A percentile compares a stretch with the other conserved stretches of the same genome.
Conservation (phyloP, 2,888 invertebrate species). For the Cenopis cana region DNA sequence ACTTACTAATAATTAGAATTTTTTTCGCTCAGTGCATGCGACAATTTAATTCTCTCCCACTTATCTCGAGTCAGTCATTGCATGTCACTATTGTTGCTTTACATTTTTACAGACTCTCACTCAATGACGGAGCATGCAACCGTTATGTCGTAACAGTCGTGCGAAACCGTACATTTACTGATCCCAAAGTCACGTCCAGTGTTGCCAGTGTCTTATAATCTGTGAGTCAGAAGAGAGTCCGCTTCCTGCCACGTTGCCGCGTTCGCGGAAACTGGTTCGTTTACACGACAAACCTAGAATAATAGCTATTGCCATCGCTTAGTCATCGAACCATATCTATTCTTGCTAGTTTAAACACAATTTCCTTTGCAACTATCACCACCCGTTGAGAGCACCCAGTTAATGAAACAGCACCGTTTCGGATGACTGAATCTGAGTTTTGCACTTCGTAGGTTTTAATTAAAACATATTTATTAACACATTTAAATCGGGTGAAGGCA, state of each 20-base stretch:
- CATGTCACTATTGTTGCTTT: slow-evolving; percentile 9
- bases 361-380: slow-evolving; percentile 21
- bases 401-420: slow-evolving; percentile 15
- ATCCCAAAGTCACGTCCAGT: slow-evolving; percentile 61
- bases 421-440: slow-evolving; percentile 8
- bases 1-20: too few species aligned
- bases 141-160: slow-evolving; percentile 40
- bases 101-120: slow-evolving; percentile 32
- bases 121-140: slow-evolving; percentile 30
- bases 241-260: slow-evolving; percentile 61
- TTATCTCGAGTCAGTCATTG: slow-evolving; percentile 4
- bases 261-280: slow-evolving; percentile 62
- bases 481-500: background rate
- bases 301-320: slow-evolving; percentile 34
- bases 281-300: slow-evolving; percentile 50
- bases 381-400: slow-evolving; percentile 6
- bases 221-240: slow-evolving; percentile 68
- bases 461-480: background rate
- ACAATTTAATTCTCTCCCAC: slow-evolving; percentile 14
- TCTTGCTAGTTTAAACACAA: slow-evolving; percentile 21
- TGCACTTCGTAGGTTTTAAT: slow-evolving; percentile 13
- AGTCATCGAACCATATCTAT: slow-evolving; percentile 23
- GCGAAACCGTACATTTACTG: slow-evolving; percentile 50
- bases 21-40: too few species aligned
- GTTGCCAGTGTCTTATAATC: slow-evolving; percentile 50